phyloP scores from a whole-genome alignment of 2,113 vertebrate species.

The Salminus brasiliensis region DNA sequence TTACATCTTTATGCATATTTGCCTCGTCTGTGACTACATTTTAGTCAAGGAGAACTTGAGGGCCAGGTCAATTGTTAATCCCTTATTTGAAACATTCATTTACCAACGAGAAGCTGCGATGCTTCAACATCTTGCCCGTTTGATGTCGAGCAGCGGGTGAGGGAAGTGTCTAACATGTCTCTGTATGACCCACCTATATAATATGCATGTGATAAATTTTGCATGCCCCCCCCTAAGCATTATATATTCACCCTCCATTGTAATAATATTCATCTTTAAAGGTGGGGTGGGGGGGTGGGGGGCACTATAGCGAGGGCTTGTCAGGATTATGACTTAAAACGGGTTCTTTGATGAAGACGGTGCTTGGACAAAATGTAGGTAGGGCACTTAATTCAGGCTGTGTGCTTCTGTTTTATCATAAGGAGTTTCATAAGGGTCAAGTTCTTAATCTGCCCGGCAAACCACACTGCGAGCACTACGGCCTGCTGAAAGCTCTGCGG shows the following conservation, averaged over 20 bases:
- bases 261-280: conserved; percentile 51
- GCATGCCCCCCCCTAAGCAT: conserved; percentile 35
- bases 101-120: conserved; percentile 33
- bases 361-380: neutral
- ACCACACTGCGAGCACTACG: neutral
- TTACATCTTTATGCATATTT: conserved; percentile 20
- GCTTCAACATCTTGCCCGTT: conserved; percentile 39
- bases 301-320: conserved; percentile 13
- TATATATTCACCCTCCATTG: conserved; percentile 50
- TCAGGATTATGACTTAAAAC: conserved; percentile 55
- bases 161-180: conserved; percentile 44
- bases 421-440: conserved; percentile 20
- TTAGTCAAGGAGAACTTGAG: conserved; percentile 34
- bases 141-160: conserved; percentile 44
- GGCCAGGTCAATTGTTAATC: conserved; percentile 48
- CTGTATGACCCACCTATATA: conserved; percentile 41
- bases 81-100: conserved; percentile 49
- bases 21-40: conserved; percentile 8
- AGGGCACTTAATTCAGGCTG: conserved; percentile 1
- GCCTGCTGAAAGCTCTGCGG: neutral
- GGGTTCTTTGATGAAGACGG: conserved; percentile 42
- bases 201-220: conserved; percentile 52
- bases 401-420: neutral
- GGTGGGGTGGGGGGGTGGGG: conserved; percentile 32
- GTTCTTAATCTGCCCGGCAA: neutral